Percentiles rank a stretch among this genome's conserved stretches.
Evolutionary conservation across 2,888 invertebrate genomes (phyloP).

Genomic region (Pammene fasciana): DNA sequence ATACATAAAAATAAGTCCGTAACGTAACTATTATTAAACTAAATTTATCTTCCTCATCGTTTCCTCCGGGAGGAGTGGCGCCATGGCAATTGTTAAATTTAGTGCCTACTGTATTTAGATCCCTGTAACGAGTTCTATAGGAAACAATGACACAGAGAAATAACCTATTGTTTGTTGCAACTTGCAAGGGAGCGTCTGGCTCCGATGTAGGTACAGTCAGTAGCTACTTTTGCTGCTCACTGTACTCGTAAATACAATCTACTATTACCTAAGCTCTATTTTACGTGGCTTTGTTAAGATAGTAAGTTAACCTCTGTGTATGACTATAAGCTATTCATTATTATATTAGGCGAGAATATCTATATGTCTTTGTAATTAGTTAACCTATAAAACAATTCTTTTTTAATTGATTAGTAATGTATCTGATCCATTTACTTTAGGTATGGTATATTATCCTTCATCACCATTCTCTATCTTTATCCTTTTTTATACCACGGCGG

Average conservation of each 20-base stretch:
- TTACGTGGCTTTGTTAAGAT: too few relatives aligned
- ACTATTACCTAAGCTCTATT: not conserved
- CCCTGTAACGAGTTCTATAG: slow-evolving; percentile 7
- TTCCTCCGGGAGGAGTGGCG: slow-evolving; percentile 53
- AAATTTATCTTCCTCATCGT: slow-evolving; percentile 44
- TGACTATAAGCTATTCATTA: too few relatives aligned
- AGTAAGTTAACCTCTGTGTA: too few relatives aligned
- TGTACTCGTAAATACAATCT: not conserved
- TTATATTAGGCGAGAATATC: too few relatives aligned
- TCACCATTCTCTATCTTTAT: too few relatives aligned
- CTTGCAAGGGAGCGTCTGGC: slow-evolving; percentile 15
- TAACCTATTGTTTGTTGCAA: slow-evolving; percentile 18
- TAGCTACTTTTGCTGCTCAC: too few relatives aligned
- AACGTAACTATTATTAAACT: not conserved
- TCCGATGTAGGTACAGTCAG: not conserved
- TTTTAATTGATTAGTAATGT: too few relatives aligned
- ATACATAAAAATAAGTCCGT: not conserved
- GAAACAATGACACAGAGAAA: slow-evolving; percentile 22
- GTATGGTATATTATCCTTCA: too few relatives aligned
- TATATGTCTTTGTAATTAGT: too few relatives aligned
- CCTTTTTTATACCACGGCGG: too few relatives aligned
- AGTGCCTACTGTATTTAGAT: slow-evolving; percentile 11
- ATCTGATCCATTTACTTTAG: too few relatives aligned
- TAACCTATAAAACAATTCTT: too few relatives aligned
- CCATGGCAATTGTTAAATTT: slow-evolving; percentile 61